Evolutionary conservation across 2,888 invertebrate genomes (phyloP).

Genomic region (Tenthredo amoena): DNA sequence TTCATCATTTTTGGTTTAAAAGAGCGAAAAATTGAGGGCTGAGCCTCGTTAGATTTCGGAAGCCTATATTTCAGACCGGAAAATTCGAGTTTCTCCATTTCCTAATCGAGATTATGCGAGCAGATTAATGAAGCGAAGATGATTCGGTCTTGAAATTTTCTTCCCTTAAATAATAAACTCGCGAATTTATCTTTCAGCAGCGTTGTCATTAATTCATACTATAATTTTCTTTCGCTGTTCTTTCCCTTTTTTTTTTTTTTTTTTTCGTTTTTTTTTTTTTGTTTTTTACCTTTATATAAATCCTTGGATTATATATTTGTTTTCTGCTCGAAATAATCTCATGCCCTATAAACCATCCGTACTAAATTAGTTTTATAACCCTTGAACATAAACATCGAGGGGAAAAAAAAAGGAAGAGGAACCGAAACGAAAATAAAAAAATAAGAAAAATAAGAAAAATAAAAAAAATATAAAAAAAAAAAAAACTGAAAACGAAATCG

Average conservation of each 20-base stretch:
- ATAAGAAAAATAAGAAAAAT: not conserved
- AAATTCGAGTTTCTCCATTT: not conserved
- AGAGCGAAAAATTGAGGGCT: not conserved
- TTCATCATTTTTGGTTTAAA: not conserved
- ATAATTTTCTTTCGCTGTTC: not conserved
- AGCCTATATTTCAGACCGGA: not conserved
- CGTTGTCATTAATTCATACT: not conserved
- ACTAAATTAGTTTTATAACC: not conserved
- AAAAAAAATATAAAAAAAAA: not conserved
- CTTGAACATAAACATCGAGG: not conserved
- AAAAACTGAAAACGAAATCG: not conserved
- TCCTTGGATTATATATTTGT: not conserved
- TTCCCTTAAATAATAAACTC: not conserved
- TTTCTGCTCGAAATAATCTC: not conserved
- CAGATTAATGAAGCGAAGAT: no score
- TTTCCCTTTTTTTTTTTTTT: not conserved
- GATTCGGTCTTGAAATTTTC: not conserved
- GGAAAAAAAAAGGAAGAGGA: not conserved
- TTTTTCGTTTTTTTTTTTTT: not conserved
- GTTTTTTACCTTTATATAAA: not conserved
- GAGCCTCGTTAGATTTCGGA: not conserved
- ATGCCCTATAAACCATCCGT: not conserved
- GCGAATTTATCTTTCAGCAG: not conserved
- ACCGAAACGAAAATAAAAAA: not conserved
- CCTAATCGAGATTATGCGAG: not conserved